Evolutionary conservation across 2,113 vertebrate species (phyloP).

Genomic region (Isichthys henryi): DNA sequence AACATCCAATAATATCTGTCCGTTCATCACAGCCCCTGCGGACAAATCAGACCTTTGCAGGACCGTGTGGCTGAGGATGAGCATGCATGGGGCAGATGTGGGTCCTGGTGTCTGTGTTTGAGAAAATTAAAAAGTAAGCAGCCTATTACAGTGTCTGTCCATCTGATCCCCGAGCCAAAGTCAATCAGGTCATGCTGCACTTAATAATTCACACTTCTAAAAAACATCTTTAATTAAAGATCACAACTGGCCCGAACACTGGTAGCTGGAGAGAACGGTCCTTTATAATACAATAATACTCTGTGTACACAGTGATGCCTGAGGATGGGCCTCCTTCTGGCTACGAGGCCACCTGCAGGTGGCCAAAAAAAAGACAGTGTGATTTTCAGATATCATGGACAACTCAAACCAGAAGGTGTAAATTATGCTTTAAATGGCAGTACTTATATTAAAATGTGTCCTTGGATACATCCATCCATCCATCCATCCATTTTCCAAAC

Average conservation of each 20-base stretch:
- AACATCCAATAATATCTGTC: neutral
- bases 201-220: slow-evolving; percentile 14
- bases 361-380: neutral
- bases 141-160: too few relatives aligned
- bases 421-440: neutral
- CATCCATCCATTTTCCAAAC: too few relatives aligned
- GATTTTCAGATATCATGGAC: neutral
- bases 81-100: neutral
- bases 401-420: neutral
- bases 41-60: neutral
- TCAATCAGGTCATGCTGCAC: neutral
- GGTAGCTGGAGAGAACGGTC: neutral
- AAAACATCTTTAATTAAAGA: slow-evolving; percentile 15
- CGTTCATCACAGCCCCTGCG: neutral
- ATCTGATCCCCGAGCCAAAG: neutral
- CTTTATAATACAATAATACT: neutral
- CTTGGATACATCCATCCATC: too few relatives aligned
- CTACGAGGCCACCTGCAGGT: neutral
- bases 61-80: neutral
- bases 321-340: neutral
- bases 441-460: neutral
- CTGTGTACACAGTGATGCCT: neutral
- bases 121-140: neutral
- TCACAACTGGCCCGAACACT: neutral
- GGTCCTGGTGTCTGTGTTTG: neutral